phyloP scores from a whole-genome alignment of 2,797 vertebrate genomes.

The Cryptoblepharus egeriae region DNA sequence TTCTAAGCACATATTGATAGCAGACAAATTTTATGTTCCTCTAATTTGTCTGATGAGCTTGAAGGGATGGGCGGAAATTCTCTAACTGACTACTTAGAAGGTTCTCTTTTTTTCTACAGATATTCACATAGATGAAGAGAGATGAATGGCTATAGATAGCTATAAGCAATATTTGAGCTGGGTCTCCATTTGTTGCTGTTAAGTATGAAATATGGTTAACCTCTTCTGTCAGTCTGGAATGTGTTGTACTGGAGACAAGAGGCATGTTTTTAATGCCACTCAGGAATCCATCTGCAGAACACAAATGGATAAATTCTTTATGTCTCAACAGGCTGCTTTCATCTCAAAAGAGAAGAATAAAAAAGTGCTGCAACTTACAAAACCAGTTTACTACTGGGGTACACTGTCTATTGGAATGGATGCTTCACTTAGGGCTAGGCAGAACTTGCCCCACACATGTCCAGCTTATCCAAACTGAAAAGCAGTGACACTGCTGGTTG shows the following conservation, averaged over 20 bases:
- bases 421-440: not conserved
- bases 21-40: not conserved
- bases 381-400: conserved; percentile 36
- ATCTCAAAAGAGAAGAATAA: conserved; percentile 20
- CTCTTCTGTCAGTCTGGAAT: conserved; percentile 51
- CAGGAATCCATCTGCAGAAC: conserved; percentile 59
- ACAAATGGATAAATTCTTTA: conserved; percentile 62
- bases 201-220: conserved; percentile 59
- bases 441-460: not conserved
- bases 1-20: not conserved
- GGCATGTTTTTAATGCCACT: conserved; percentile 57
- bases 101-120: not conserved
- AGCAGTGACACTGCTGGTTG: too few species aligned
- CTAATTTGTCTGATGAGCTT: not conserved
- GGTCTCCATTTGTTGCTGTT: conserved; percentile 60
- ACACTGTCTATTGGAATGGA: not conserved
- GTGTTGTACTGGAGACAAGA: conserved; percentile 58
- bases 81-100: not conserved
- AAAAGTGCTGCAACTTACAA: conserved; percentile 30
- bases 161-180: conserved; percentile 40
- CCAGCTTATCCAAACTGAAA: not conserved
- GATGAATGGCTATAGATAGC: conserved; percentile 21
- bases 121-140: conserved; percentile 49
- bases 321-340: conserved; percentile 60
- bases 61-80: not conserved